Base-by-base conservation (phyloP, 1,140 invertebrate genomes). In the Megalonaias nervosa region DNA sequence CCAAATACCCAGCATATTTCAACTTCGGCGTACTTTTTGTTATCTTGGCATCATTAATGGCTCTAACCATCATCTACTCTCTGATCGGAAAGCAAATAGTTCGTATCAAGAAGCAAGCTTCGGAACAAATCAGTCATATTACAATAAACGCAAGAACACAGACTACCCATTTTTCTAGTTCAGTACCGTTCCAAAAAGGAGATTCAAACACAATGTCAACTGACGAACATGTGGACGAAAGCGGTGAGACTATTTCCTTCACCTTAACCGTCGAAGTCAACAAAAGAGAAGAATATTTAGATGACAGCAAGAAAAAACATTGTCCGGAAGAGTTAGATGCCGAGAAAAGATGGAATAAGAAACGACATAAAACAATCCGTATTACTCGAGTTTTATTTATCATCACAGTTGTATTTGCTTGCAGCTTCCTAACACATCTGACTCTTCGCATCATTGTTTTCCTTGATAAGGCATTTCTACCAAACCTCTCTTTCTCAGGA, bases 341-440 rank as follows among this genome's bases (percentile, higher is more conserved):
- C 9, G 2, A 23, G 1, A 70, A 48, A 17, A 17, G n/a, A 26
- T 67, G 13, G 48, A 21, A 62, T 26, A 26, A 70, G n/a, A 65
- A 60, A 26, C 48, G 48, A 21, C 12, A 60, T 26, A 71, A 31
- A n/a, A 73, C 71, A n/a, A 19, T 64, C 11, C 23, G 69, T 16
- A 69, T 71, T 59, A 77, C 75, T 13, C 11, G 71, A 1, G 71
- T 77, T 68, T 60, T 77, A n/a, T 77, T 77, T 21, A 70, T 62
- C 14, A 69, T 77, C 2, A 71, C 75, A n/a, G 31, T 77, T n/a
- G 23, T 71, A 19, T 77, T 71, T 60, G 68, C 38, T 13, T 14
- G 71, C 9, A 17, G 68, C 14, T 77, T 77, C 60, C 60, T 78
- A 55, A 66, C 76, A 60, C 76, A 78, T 19, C 65, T 78, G 11